Evolutionary conservation across 2,888 invertebrate genomes (phyloP).

Genomic region (Lamproptera curius): DNA sequence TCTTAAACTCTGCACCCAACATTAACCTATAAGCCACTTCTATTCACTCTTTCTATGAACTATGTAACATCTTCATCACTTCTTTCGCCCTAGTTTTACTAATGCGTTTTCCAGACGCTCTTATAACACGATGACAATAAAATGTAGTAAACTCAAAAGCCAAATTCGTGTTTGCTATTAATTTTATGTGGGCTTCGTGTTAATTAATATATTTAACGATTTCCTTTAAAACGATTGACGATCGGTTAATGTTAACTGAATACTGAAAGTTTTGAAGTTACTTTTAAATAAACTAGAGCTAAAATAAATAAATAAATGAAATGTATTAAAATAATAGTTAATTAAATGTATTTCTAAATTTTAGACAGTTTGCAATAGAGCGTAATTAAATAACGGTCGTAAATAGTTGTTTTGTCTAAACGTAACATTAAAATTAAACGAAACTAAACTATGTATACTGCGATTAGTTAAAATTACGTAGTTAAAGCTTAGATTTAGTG

Average conservation of each 20-base stretch:
- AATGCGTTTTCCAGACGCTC: constrained; percentile 4
- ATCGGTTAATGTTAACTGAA: too few species aligned
- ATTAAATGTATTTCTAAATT: constrained; percentile 2
- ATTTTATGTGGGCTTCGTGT: too few species aligned
- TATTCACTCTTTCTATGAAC: background rate
- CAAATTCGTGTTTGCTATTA: too few species aligned
- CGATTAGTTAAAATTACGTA: constrained; percentile 17
- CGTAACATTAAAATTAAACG: constrained; percentile 9
- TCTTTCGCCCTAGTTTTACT: constrained; percentile 1
- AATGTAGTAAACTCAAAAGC: constrained; percentile 3
- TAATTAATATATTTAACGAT: too few species aligned
- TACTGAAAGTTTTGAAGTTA: too few species aligned
- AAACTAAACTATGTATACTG: constrained; percentile 10
- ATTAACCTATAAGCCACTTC: constrained; percentile 27
- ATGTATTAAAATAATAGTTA: too few species aligned
- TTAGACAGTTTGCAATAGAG: constrained; percentile 13
- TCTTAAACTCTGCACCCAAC: constrained; percentile 50
- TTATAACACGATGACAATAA: constrained; percentile 16
- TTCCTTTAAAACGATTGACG: too few species aligned
- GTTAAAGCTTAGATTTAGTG: constrained; percentile 23
- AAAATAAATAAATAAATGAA: background rate
- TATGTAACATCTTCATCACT: constrained; percentile 3
- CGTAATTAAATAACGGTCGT: constrained; percentile 2
- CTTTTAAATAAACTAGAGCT: too few species aligned
- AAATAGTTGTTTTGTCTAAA: constrained; percentile 7